Conservation (phyloP, 2,113 vertebrate species). For the Tychaedon coryphoeus region DNA sequence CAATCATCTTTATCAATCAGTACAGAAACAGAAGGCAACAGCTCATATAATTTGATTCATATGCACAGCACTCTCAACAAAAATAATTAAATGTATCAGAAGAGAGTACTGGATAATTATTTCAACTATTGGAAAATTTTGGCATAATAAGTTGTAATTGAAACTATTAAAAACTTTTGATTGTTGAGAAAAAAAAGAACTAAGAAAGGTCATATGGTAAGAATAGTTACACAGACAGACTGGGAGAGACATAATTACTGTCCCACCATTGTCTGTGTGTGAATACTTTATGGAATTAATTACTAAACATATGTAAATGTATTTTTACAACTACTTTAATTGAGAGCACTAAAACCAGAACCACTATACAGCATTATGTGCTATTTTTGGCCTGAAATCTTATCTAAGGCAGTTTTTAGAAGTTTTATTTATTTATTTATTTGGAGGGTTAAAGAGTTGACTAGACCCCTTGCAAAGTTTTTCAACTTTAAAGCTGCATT, state of each 20-base stretch:
- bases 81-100: neutral
- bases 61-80: neutral
- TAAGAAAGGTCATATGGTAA: neutral
- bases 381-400: neutral
- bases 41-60: conserved; percentile 46
- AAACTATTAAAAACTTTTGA: conserved; percentile 41
- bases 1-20: neutral
- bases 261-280: conserved; percentile 26
- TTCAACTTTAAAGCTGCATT: neutral
- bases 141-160: neutral
- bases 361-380: neutral
- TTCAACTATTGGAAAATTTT: conserved; percentile 45
- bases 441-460: neutral
- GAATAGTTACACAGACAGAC: conserved; percentile 42
- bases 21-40: neutral
- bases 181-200: neutral
- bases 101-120: conserved; percentile 13
- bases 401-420: neutral
- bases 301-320: conserved; percentile 38
- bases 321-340: conserved; percentile 8
- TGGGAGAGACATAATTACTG: conserved; percentile 10
- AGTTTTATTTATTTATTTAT: neutral
- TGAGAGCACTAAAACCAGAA: neutral
- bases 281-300: conserved; percentile 44
- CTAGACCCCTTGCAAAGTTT: neutral